Base-by-base conservation (phyloP, 2,888 invertebrate genomes). In the Eilema sororculum region DNA sequence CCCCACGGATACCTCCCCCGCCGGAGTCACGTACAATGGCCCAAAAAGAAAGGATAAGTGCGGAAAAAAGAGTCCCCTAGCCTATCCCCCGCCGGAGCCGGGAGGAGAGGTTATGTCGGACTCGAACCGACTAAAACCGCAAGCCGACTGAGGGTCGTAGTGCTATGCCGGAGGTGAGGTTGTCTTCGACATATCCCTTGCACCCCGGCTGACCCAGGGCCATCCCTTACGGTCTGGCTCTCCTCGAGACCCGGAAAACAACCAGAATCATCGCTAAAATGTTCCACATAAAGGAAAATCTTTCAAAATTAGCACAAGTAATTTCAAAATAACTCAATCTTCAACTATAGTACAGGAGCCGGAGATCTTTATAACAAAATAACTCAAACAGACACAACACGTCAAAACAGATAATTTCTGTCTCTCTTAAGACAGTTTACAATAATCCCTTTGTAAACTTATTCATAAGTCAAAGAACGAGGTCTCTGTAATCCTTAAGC, bases 401-500 rank as follows among this genome's bases (percentile, higher is more conserved):
- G 52, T 9, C 52, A 52, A 52, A 52, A 52, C 52, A 52, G 8
- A 52, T 52, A 52, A 52, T 9, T 52, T 52, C 52, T 52, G 52
- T 52, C n/a, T 52, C 52, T n/a, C n/a, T 52, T 52, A 6, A 52
- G 52, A 52, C 52, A 52, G 52, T 52, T 52, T 41, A 62, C 20
- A 56, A 41, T 62, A 37, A 62, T 62, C 16, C 65, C 24, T 65
- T 57, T 57, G 57, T 65, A 2, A 24, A 33, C 6, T 57, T 65
- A 62, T 20, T 64, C 52, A 46, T 28, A 10, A 46, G 16, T 24
- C 24, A 10, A 30, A 57, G 65, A 20, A 57, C 46, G 52, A 57
- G 57, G 57, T 33, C 33, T 65, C 56, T 37, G 57, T 57, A 56
- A 65, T 24, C 65, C 20, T 57, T 24, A 57, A 65, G 33, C 65